Percentiles rank a stretch among this genome's conserved stretches.
Evolutionary conservation across 2,888 invertebrate species (phyloP).

Genomic region (Monoplex corrugatus): DNA sequence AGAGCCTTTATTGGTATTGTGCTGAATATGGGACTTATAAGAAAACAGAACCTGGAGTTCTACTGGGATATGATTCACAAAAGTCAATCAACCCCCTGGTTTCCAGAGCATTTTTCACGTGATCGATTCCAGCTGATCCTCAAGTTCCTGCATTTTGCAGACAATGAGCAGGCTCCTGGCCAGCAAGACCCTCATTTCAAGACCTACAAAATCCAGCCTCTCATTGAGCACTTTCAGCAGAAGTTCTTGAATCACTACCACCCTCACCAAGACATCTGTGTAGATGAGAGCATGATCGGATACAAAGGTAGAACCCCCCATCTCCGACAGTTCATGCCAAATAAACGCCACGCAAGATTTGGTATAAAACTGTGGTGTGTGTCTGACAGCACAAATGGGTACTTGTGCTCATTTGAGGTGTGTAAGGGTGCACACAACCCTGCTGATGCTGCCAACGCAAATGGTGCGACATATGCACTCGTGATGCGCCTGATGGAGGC

Average conservation of each 20-base stretch:
- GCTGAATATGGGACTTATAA: constrained; percentile 31
- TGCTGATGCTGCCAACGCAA: too few relatives aligned
- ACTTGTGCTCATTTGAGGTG: constrained; percentile 11
- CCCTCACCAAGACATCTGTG: neutral
- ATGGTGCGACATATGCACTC: too few relatives aligned
- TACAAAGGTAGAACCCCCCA: constrained; percentile 27
- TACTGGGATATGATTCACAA: constrained; percentile 19
- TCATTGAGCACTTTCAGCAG: constrained; percentile 18
- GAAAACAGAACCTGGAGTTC: neutral
- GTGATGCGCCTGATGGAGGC: too few relatives aligned
- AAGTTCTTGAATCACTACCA: neutral
- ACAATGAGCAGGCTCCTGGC: neutral
- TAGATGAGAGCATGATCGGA: constrained; percentile 44
- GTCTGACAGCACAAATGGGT: neutral
- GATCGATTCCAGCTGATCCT: constrained; percentile 27
- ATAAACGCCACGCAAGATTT: neutral
- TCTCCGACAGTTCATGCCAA: neutral
- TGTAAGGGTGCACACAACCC: too few relatives aligned
- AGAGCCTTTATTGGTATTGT: constrained; percentile 5
- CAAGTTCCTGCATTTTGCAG: constrained; percentile 41
- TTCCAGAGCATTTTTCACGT: constrained; percentile 18
- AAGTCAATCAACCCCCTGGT: constrained; percentile 40
- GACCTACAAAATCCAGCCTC: constrained; percentile 9
- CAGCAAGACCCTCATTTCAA: neutral
- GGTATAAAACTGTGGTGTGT: constrained; percentile 19